Conservation (phyloP, 2,113 vertebrate species). For the Hippocampus mohnikei region DNA sequence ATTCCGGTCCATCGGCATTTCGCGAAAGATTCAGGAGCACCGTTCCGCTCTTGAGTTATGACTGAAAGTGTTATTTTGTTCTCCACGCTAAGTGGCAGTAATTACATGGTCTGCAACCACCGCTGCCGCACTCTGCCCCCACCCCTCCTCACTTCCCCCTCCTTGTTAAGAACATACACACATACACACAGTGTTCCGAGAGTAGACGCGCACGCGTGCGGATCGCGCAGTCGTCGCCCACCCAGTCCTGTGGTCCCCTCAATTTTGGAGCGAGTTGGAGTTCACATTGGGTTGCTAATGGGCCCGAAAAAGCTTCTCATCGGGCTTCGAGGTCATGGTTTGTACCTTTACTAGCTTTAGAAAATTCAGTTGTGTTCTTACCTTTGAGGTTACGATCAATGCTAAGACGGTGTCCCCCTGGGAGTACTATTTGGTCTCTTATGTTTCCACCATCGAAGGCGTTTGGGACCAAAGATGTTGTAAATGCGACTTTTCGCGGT, state of each 20-base stretch:
- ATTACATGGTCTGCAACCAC: slow-evolving; percentile 68
- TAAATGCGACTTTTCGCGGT: too few species aligned
- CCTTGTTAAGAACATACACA: neutral
- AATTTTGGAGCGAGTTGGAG: slow-evolving; percentile 12
- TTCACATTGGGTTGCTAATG: too few species aligned
- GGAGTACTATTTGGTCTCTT: too few species aligned
- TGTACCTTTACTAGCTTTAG: too few species aligned
- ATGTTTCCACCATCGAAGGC: too few species aligned
- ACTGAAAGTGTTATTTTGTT: slow-evolving; percentile 61
- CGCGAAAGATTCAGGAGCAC: neutral
- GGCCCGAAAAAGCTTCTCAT: too few species aligned
- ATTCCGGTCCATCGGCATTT: neutral
- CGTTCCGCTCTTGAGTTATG: slow-evolving; percentile 47
- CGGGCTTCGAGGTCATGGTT: too few species aligned
- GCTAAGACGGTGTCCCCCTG: too few species aligned
- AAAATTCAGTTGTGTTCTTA: too few species aligned
- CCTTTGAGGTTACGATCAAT: too few species aligned
- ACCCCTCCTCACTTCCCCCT: slow-evolving; percentile 14
- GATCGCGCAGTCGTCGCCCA: slow-evolving; percentile 33
- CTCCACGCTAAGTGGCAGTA: slow-evolving; percentile 66
- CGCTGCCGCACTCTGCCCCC: slow-evolving; percentile 52
- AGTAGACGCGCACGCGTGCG: slow-evolving; percentile 26
- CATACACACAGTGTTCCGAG: neutral
- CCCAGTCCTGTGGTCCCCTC: slow-evolving; percentile 49
- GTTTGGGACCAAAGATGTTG: too few species aligned